Evolutionary conservation across 2,888 invertebrate species (phyloP), one percentile per base, ranked within the genome.

Genomic region (Holacanthella duospinosa): DNA sequence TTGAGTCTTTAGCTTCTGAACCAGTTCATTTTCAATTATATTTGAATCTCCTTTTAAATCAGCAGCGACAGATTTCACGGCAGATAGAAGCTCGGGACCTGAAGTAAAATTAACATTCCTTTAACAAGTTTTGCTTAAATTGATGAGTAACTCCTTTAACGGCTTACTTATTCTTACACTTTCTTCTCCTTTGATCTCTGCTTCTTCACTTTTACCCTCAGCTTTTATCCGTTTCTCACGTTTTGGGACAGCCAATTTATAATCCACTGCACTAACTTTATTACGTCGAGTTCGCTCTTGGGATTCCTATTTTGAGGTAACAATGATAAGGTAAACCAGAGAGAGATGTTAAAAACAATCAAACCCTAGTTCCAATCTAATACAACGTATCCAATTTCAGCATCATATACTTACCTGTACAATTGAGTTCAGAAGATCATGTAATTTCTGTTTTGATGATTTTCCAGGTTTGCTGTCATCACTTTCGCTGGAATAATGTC

Each of bases 31-130:
- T 77, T 89, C 87, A 0, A 85, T 87, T 76, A 85, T 82, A 72
- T 83, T 81, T 0, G 80, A 78, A 76, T 87, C 82, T 16, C 86
- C 87, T 58, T 85, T 85, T 1, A 89, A 75, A 43, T 81, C 79
- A 67, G 82, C 77, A 0, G 90, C 89, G n/a, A 89, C 88, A 65
- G 83, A 80, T 75, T 83, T 82, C 0, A 86, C 88, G 12, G 89
- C 89, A 19, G 56, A 64, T 25, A 73, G 36, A 61, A 75, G 60
- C 36, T 68, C 64, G 59, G 64, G 64, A 27, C 68, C 72, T 71
- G 12, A 21, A 16, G 6, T 36, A 16, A 48, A n/a, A 21, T 21
- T 16, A 48, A 48, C 36, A 9, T 48, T n/a, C 48, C 6, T 4
- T 9, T n/a, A 48, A 48, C 4, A 48, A 36, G 36, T 16, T 36